Evolutionary conservation across 2,113 vertebrate genomes (phyloP).

Genomic region (Poecilia latipinna): DNA sequence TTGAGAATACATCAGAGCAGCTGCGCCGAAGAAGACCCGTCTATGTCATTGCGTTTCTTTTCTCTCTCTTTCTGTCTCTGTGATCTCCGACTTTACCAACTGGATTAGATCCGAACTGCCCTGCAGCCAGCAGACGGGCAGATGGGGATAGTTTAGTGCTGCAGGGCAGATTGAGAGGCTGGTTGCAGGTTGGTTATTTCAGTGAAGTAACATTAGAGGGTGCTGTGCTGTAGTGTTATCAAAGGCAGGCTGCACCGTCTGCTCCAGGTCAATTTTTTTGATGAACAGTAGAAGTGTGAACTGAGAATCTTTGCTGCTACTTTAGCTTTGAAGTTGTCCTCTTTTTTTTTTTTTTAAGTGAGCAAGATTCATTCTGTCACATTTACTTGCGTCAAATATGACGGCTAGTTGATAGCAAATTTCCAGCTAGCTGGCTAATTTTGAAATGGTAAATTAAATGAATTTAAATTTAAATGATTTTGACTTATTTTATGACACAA

Average conservation of each 20-base stretch:
- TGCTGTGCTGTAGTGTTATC: conserved; percentile 40
- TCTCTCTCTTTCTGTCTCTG: conserved; percentile 36
- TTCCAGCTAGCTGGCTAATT: not conserved
- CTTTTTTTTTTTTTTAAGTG: not conserved
- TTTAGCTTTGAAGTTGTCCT: conserved; percentile 8
- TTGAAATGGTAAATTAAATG: not conserved
- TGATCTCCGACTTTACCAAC: conserved; percentile 52
- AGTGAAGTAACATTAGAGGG: conserved; percentile 45
- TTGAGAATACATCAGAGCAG: not conserved
- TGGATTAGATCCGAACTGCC: conserved; percentile 38
- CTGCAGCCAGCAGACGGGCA: conserved; percentile 27
- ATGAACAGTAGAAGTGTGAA: conserved; percentile 31
- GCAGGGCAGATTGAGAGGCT: conserved; percentile 14
- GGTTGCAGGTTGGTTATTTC: conserved; percentile 47
- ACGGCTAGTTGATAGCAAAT: not conserved
- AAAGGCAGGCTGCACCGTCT: conserved; percentile 30
- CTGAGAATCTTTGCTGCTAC: conserved; percentile 4
- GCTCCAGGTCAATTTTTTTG: conserved; percentile 40
- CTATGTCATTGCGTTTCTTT: conserved; percentile 33
- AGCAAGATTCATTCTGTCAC: not conserved
- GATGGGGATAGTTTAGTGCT: conserved; percentile 38
- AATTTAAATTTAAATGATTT: too few relatives aligned
- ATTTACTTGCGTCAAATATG: not conserved
- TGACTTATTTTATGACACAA: too few relatives aligned
- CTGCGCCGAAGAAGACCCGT: conserved; percentile 6